Percentiles rank a stretch among this genome's conserved stretches.
These are phyloP conservation scores for Datnioides undecimradiatus DNA, from an alignment of 2,113 vertebrate genomes.

Conservation along the genomic window DNA sequence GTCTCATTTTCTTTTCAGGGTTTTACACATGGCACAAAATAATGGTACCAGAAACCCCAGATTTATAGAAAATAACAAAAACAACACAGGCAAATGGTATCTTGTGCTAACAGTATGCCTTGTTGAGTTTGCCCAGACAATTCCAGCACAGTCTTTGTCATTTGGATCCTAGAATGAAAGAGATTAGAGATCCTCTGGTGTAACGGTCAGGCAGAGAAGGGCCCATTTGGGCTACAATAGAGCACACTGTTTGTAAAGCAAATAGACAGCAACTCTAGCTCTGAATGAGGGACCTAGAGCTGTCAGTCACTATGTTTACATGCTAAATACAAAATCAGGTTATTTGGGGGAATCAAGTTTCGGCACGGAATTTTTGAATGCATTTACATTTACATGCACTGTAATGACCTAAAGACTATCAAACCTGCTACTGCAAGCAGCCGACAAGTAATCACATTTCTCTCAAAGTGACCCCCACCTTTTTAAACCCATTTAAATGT, in stretches of 20 bases:
- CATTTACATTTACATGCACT: conserved; percentile 25
- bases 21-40: neutral
- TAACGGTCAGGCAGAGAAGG: conserved; percentile 14
- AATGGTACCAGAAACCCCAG: too few species aligned
- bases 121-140: neutral
- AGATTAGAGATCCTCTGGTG: conserved; percentile 21
- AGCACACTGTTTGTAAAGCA: conserved; percentile 44
- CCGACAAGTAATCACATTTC: neutral
- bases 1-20: too few species aligned
- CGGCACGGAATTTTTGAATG: neutral
- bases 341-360: conserved; percentile 11
- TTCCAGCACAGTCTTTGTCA: conserved; percentile 25
- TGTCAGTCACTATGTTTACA: conserved; percentile 15
- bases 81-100: neutral
- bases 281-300: conserved; percentile 21
- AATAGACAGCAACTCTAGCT: conserved; percentile 31
- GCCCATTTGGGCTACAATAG: conserved; percentile 23
- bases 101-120: neutral
- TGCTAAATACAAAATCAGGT: neutral
- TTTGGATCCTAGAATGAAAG: conserved; percentile 40
- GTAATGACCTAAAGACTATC: neutral
- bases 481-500: conserved; percentile 4
- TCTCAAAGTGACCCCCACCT: neutral
- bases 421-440: neutral
- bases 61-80: neutral